Evolutionary conservation across 2,888 invertebrate genomes (phyloP), one percentile per base, ranked within the genome.

Genomic region (Aspidiotus rigidus): DNA sequence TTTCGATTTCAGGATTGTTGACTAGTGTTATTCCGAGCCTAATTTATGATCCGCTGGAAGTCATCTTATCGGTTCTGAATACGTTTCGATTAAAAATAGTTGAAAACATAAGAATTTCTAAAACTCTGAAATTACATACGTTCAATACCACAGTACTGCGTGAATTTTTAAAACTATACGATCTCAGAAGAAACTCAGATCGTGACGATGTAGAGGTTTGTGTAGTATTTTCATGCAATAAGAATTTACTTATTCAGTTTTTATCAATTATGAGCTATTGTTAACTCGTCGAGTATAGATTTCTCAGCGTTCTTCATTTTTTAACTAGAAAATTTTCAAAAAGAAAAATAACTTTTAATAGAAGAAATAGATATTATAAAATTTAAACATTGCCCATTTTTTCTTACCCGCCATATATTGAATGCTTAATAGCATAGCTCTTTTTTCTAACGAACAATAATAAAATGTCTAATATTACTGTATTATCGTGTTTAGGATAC

Each of bases 51-150:
- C 16, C 16, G 13, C 59, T 59, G 8, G 53, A 66, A 44, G 59
- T 41, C 2, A 44, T 66, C 13, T 16, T 66, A n/a, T 11, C 59
- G 7, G 59, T 66, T 59, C 3, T 66, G 11, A 66, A 66, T 15
- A 66, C 66, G 10, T 59, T 66, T 17, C 66, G 66, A 16, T 59
- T 66, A 15, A 66, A 66, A 60, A 66, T 66, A n/a, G 66, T 66
- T 9, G 66, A 66, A 59, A 66, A 66, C 59, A 59, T 60, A 5
- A 66, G 16, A 66, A 66, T 66, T 28, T 66, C 66, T 3, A 66
- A 66, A 59, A 66, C 66, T 5, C 49, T 41, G 11, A 66, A 66
- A 49, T 9, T 66, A 28, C 66, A 66, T 59, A 66, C 66, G 13
- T 66, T 66, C n/a, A 66, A 66, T 49, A 66, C 66, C 13, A 13